Evolutionary conservation across 2,113 vertebrate species (phyloP).

Genomic region (Suricata suricatta): DNA sequence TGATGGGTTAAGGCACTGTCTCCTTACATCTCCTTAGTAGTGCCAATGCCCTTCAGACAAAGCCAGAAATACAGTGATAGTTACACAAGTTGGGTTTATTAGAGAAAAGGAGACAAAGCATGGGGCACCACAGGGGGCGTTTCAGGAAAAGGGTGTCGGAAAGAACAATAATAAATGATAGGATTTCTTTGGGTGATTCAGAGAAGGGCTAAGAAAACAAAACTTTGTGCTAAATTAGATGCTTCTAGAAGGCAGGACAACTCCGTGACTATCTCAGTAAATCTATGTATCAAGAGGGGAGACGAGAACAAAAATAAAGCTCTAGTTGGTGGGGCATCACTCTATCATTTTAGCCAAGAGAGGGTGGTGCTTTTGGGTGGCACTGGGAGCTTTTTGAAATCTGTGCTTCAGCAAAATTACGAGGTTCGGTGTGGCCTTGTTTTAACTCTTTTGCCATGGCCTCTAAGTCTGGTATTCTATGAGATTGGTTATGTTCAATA

Average conservation of each 20-base stretch:
- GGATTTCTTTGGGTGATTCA: neutral
- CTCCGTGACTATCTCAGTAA: neutral
- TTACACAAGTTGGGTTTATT: neutral
- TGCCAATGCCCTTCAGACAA: neutral
- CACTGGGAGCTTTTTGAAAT: neutral
- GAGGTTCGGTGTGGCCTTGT: neutral
- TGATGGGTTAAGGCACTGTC: neutral
- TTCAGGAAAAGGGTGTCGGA: neutral
- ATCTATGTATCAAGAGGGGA: neutral
- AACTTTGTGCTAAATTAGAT: neutral
- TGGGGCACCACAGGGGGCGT: neutral
- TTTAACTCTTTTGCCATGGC: neutral
- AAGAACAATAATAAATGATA: neutral
- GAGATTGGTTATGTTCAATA: accelerated
- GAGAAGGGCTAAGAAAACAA: neutral
- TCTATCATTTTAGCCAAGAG: neutral
- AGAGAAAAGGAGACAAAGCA: neutral
- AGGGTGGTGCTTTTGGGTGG: no score
- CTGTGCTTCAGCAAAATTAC: neutral
- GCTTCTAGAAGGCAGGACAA: neutral
- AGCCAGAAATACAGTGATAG: neutral
- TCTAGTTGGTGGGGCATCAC: neutral
- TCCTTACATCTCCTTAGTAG: neutral
- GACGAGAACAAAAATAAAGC: neutral
- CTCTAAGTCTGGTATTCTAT: neutral